Percentiles rank a stretch among this genome's conserved stretches.
Conservation (phyloP, 2,888 invertebrate genomes). For the Morpho achilles region DNA sequence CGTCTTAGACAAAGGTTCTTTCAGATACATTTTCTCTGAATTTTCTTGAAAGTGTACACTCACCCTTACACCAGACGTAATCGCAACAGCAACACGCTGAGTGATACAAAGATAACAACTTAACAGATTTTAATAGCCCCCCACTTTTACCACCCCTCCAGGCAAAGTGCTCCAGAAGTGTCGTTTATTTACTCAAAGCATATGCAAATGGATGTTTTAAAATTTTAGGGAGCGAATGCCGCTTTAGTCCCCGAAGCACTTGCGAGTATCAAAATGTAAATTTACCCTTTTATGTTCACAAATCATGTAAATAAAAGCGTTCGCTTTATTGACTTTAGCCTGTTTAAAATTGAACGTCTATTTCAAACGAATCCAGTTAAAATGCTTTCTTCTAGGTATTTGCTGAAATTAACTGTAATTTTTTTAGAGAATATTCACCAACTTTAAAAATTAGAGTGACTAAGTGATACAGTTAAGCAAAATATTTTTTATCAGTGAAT, state of each 20-base stretch:
- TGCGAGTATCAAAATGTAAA: constrained; percentile 78
- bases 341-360: constrained; percentile 27
- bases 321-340: constrained; percentile 71
- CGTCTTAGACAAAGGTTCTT: no score
- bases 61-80: constrained; percentile 4
- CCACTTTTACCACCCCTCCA: constrained; percentile 31
- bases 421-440: no score
- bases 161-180: constrained; percentile 71
- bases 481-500: no score
- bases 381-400: constrained; percentile 11
- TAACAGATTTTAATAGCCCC: constrained; percentile 34
- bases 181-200: constrained; percentile 79
- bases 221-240: constrained; percentile 77
- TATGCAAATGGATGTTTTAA: constrained; percentile 79
- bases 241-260: constrained; percentile 74
- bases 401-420: no score
- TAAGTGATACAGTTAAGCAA: no score
- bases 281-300: constrained; percentile 78
- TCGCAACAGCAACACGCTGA: neutral
- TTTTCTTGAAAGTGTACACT: neutral
- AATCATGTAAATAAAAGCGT: constrained; percentile 77
- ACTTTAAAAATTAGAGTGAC: no score
- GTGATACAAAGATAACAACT: constrained; percentile 20
- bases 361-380: constrained; percentile 23
- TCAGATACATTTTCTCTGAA: no score